Evolutionary conservation across 1,140 invertebrate species (phyloP).

Genomic region (Hycleus phaleratus): DNA sequence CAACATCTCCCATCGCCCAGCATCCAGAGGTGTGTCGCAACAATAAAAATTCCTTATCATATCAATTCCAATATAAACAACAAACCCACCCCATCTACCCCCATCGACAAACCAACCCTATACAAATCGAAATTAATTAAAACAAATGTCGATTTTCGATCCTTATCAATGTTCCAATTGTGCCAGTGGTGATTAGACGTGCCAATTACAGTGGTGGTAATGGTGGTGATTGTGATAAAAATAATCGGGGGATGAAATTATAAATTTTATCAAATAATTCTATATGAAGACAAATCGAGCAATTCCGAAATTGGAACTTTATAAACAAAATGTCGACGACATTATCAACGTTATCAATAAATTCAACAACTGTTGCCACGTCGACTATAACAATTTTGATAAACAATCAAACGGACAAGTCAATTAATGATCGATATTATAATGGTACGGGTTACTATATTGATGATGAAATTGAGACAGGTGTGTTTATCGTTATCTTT

Average conservation of each 20-base stretch:
- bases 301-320: background rate
- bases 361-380: background rate
- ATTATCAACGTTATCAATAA: conserved; percentile 1
- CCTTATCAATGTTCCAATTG: no score
- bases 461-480: conserved; percentile 34
- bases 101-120: no score
- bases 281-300: conserved; percentile 7
- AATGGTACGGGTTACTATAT: conserved; percentile 37
- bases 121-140: no score
- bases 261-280: background rate
- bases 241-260: background rate
- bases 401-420: conserved; percentile 21
- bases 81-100: conserved; percentile 1
- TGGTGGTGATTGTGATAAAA: no score
- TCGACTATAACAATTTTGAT: background rate
- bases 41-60: background rate
- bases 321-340: conserved; percentile 4
- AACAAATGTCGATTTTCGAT: no score
- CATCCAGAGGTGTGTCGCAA: conserved; percentile 24
- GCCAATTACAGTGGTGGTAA: no score
- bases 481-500: conserved; percentile 18
- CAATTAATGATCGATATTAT: conserved; percentile 23
- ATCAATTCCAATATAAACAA: conserved; percentile 13
- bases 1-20: conserved; percentile 1
- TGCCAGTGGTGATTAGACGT: no score